phyloP scores from a whole-genome alignment of 2,113 vertebrate species.

The Colius striatus region DNA sequence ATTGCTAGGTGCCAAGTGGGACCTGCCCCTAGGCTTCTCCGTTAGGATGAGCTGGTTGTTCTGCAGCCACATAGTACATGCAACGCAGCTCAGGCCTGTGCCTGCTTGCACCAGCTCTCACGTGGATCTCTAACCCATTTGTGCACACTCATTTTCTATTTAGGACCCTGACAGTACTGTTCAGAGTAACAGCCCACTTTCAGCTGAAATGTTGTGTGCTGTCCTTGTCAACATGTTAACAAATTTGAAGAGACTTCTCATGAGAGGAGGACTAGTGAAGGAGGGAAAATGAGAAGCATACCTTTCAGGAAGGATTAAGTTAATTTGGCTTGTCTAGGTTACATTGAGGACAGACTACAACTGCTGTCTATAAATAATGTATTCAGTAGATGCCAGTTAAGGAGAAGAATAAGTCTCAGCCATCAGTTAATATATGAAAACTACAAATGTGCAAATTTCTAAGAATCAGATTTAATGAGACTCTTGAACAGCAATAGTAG shows the following conservation, averaged over 20 bases:
- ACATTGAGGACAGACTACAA: not conserved
- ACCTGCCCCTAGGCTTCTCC: not conserved
- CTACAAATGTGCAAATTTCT: not conserved
- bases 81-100: not conserved
- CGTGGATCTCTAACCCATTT: not conserved
- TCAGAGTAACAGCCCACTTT: not conserved
- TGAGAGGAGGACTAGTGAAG: not conserved
- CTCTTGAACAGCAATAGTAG: not conserved
- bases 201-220: not conserved
- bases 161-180: not conserved
- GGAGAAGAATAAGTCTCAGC: not conserved
- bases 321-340: not conserved
- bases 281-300: not conserved
- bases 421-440: not conserved
- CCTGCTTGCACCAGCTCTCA: not conserved
- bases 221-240: not conserved
- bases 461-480: not conserved
- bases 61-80: accelerated
- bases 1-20: accelerated
- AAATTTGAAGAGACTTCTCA: not conserved
- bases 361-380: not conserved
- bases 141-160: not conserved
- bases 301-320: not conserved
- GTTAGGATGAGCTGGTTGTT: not conserved
- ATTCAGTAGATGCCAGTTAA: not conserved